Conservation (phyloP, 2,113 vertebrate species). For the Leuciscus idus region DNA sequence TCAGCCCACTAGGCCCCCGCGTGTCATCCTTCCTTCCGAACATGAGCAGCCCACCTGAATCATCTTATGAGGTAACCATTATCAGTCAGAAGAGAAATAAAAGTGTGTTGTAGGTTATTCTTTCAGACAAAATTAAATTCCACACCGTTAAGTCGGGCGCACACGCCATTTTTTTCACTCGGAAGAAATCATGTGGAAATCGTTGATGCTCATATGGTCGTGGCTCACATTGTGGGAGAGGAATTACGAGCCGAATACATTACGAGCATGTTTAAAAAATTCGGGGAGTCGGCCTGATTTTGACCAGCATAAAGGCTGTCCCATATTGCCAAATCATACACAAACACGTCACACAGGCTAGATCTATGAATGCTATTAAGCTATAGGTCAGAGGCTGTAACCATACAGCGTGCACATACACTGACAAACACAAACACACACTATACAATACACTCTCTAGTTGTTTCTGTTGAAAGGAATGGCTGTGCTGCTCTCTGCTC, state of each 20-base stretch:
- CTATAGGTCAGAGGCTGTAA: no score
- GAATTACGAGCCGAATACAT: no score
- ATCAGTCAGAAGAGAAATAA: not conserved
- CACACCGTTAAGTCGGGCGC: not conserved
- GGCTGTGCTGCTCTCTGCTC: no score
- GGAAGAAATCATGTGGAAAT: no score
- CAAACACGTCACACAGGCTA: not conserved
- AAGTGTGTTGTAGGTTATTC: not conserved
- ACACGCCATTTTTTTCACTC: no score
- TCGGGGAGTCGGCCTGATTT: not conserved
- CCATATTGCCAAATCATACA: not conserved
- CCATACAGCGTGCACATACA: no score
- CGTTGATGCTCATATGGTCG: no score
- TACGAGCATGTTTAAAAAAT: not conserved
- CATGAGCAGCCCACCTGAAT: slow-evolving; percentile 11
- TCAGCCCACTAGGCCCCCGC: not conserved
- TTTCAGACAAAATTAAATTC: not conserved
- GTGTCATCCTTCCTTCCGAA: not conserved
- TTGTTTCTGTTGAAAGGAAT: no score
- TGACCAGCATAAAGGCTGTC: not conserved
- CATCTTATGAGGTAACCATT: slow-evolving; percentile 18
- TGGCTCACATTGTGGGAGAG: no score
- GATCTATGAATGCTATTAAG: not conserved
- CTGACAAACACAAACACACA: no score
- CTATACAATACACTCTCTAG: no score